Conservation (phyloP, 2,113 vertebrate species). For the Turdus rufiventris region DNA sequence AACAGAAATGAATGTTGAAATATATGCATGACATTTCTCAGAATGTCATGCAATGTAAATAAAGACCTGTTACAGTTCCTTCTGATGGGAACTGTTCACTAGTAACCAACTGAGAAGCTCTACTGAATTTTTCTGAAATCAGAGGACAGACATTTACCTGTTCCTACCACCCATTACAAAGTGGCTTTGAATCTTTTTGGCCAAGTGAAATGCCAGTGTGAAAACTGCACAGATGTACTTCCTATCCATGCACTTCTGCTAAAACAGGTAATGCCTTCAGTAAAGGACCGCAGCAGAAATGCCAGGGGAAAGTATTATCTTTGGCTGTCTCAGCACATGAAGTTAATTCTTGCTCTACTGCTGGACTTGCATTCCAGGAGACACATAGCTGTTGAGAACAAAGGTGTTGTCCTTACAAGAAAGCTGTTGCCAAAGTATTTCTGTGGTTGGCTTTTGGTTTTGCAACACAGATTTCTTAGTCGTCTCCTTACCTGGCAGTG, state of each 20-base stretch:
- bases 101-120: background rate
- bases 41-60: background rate
- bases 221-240: background rate
- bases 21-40: background rate
- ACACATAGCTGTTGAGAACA: background rate
- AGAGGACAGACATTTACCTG: background rate
- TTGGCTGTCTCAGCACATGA: background rate
- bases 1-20: background rate
- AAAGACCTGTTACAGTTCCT: background rate
- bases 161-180: background rate
- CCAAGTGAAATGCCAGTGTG: background rate
- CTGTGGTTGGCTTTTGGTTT: conserved; percentile 1
- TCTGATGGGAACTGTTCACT: background rate
- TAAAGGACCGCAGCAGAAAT: background rate
- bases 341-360: background rate
- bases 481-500: background rate
- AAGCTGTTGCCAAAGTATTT: background rate
- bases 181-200: background rate
- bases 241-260: background rate
- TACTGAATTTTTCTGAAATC: background rate
- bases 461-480: background rate
- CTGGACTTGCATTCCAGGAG: background rate
- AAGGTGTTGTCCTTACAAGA: background rate
- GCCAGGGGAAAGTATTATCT: background rate
- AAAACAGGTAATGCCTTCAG: background rate